Percentiles rank a stretch among this genome's conserved stretches.
phyloP scores from a whole-genome alignment of 2,888 invertebrate species.

The Drosophila pseudotalamancana region DNA sequence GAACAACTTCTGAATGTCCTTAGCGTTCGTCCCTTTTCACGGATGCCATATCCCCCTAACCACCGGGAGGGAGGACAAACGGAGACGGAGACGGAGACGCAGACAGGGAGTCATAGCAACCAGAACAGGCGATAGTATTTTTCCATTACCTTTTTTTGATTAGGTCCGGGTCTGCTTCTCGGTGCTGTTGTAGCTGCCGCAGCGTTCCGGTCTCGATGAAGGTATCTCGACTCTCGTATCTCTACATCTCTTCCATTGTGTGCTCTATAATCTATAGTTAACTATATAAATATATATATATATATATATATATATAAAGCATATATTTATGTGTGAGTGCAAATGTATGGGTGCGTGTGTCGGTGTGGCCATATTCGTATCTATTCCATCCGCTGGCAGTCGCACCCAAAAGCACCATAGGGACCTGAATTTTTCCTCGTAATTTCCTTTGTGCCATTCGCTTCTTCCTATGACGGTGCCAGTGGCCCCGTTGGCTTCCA shows the following conservation, averaged over 20 bases:
- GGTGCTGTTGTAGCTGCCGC: not conserved
- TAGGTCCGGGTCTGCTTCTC: conserved; percentile 55
- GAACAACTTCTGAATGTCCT: conserved; percentile 43
- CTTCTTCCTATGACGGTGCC: conserved; percentile 16
- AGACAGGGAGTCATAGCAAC: conserved; percentile 9
- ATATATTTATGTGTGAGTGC: conserved; percentile 11
- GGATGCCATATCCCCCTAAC: conserved; percentile 28
- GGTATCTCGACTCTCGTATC: conserved; percentile 60
- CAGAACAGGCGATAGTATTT: conserved; percentile 59
- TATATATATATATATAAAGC: conserved; percentile 15
- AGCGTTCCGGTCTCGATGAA: conserved; percentile 19
- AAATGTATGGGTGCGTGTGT: conserved; percentile 25
- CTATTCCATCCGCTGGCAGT: conserved; percentile 64
- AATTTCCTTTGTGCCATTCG: conserved; percentile 69
- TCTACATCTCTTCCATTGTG: conserved; percentile 62
- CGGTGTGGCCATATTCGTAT: conserved; percentile 21
- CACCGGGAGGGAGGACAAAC: not conserved
- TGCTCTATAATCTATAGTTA: conserved; percentile 68
- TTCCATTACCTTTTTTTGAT: conserved; percentile 72
- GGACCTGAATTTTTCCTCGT: conserved; percentile 79
- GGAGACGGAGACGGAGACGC: not conserved
- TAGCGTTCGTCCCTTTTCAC: conserved; percentile 40
- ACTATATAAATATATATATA: conserved; percentile 4
- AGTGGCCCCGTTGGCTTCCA: conserved; percentile 49
- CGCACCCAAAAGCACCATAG: conserved; percentile 77